Conservation (phyloP, 1,140 invertebrate species). For the Neuroterus valhalla region DNA sequence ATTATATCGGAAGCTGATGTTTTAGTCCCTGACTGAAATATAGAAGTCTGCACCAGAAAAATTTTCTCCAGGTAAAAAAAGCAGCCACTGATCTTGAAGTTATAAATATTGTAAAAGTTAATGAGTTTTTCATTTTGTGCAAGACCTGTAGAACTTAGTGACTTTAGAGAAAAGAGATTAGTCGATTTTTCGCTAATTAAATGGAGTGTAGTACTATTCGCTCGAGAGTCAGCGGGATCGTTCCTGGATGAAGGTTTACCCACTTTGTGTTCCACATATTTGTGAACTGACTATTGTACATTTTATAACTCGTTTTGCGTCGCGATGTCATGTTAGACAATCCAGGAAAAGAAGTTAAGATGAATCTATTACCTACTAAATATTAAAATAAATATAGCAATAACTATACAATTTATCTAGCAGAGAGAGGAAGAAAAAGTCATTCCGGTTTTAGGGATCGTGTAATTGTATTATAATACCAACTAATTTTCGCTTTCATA, state of each 20-base stretch:
- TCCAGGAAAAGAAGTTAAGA: slow-evolving; percentile 14
- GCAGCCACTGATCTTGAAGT: neutral
- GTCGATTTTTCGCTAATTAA: slow-evolving; percentile 23
- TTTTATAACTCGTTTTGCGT: slow-evolving; percentile 10
- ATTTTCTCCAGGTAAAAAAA: too few relatives aligned
- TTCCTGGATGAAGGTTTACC: slow-evolving; percentile 15
- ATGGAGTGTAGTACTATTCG: slow-evolving; percentile 29
- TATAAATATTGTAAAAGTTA: neutral
- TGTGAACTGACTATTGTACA: slow-evolving; percentile 14
- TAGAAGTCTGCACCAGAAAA: too few relatives aligned
- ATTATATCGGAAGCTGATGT: too few relatives aligned
- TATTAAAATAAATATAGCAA: slow-evolving; percentile 20
- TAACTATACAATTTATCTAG: slow-evolving; percentile 20
- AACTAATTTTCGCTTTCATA: slow-evolving; percentile 44
- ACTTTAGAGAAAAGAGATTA: neutral
- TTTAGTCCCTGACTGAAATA: too few relatives aligned
- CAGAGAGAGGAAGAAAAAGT: slow-evolving; percentile 1
- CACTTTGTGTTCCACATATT: slow-evolving; percentile 1
- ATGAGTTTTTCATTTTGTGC: slow-evolving; percentile 13
- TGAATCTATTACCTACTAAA: slow-evolving; percentile 25
- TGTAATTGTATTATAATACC: slow-evolving; percentile 56
- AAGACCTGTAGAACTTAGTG: neutral
- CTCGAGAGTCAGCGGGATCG: slow-evolving; percentile 14
- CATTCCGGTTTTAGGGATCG: slow-evolving; percentile 27
- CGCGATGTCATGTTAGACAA: slow-evolving; percentile 16